phyloP scores from a whole-genome alignment of 1,140 invertebrate species.

The Stegodyphus mimosarum region DNA sequence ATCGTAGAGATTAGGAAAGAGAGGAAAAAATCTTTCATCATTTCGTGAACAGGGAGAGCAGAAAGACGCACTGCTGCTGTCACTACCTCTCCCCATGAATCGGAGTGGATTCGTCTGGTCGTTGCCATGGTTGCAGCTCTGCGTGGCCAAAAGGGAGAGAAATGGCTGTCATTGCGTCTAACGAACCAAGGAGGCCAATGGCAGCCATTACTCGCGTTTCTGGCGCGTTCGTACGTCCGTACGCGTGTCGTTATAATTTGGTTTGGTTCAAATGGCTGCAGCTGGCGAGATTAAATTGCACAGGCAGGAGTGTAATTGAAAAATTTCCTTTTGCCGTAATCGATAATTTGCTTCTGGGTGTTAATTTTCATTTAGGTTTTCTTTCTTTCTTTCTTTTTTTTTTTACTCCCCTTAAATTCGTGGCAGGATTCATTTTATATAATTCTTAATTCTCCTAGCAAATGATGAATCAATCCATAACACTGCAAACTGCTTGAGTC shows the following conservation, averaged over 20 bases:
- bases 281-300: slow-evolving; percentile 10
- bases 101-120: neutral
- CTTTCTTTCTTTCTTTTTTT: too few species aligned
- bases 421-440: too few species aligned
- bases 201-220: slow-evolving; percentile 2
- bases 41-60: neutral
- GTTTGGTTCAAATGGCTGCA: neutral
- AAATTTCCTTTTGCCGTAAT: neutral
- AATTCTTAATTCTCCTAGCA: too few species aligned
- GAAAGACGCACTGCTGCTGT: neutral
- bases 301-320: slow-evolving; percentile 17
- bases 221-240: neutral
- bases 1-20: too few species aligned
- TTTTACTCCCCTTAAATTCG: too few species aligned
- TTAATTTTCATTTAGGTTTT: too few species aligned
- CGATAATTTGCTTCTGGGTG: too few species aligned
- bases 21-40: neutral
- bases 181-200: neutral
- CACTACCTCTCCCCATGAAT: neutral
- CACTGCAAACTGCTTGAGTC: too few species aligned
- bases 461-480: too few species aligned
- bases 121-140: slow-evolving; percentile 14
- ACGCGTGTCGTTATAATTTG: neutral
- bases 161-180: slow-evolving; percentile 10
- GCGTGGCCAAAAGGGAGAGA: neutral